Evolutionary conservation across 2,797 vertebrate genomes (phyloP).

Genomic region (Spheniscus humboldti): DNA sequence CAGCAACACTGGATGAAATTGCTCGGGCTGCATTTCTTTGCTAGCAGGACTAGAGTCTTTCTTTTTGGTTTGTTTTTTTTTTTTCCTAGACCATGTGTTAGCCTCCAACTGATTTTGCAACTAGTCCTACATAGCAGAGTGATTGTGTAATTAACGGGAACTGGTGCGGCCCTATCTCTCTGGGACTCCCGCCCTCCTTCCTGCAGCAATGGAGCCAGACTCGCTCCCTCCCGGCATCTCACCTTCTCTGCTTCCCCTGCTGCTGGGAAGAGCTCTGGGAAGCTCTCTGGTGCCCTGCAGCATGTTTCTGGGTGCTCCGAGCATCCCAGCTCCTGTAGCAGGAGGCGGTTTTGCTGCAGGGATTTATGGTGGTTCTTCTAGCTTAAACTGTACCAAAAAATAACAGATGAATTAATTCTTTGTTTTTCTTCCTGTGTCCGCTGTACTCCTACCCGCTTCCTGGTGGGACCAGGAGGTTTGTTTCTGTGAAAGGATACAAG

Average conservation of each 20-base stretch:
- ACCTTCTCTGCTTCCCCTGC: not conserved
- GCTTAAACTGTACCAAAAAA: not conserved
- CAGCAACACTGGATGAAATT: not conserved
- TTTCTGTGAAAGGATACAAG: not conserved
- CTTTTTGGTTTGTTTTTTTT: not conserved
- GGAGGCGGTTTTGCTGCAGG: not conserved
- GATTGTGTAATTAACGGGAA: conserved; percentile 60
- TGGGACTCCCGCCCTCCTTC: conserved; percentile 1
- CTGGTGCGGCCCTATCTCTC: conserved; percentile 20
- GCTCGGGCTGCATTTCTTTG: not conserved
- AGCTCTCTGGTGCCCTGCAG: not conserved
- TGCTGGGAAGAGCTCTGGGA: not conserved
- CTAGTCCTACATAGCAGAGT: conserved; percentile 52
- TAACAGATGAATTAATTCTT: not conserved
- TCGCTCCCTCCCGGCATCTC: not conserved
- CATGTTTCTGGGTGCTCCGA: not conserved
- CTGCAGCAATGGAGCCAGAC: not conserved
- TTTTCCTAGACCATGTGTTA: conserved; percentile 11
- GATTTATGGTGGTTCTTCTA: not conserved
- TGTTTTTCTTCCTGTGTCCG: not conserved
- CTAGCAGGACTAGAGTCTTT: not conserved
- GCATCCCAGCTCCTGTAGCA: not conserved
- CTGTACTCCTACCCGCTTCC: not conserved
- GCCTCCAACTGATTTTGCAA: conserved; percentile 62
- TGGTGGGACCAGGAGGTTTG: not conserved